phyloP scores from a whole-genome alignment of 2,888 invertebrate species.

The Dicranocentrus wangi region DNA sequence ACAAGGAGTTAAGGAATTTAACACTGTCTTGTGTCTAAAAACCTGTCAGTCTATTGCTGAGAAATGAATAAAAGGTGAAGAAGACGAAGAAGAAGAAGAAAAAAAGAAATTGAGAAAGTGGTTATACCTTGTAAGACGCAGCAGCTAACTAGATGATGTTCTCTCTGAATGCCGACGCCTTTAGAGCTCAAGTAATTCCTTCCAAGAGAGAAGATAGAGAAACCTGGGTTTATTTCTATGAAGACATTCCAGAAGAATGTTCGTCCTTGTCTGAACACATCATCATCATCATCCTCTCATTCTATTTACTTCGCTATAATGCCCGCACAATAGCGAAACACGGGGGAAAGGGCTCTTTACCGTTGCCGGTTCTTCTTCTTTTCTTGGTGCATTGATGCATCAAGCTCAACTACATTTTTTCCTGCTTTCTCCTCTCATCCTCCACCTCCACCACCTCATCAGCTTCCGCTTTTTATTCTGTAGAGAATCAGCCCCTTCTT shows the following conservation, averaged over 20 bases:
- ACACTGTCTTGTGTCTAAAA: conserved; percentile 27
- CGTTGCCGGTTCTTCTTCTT: background rate
- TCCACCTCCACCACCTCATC: conserved; percentile 7
- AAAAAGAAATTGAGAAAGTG: conserved; percentile 17
- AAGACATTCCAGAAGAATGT: no score
- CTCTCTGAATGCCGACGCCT: conserved; percentile 5
- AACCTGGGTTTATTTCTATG: no score
- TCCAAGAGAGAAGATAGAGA: background rate
- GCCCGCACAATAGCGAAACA: background rate
- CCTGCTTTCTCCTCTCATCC: conserved; percentile 7
- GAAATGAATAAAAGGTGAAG: conserved; percentile 54
- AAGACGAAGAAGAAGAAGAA: conserved; percentile 26
- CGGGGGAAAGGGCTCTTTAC: background rate
- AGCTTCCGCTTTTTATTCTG: conserved; percentile 45
- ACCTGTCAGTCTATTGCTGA: conserved; percentile 47
- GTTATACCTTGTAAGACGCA: background rate
- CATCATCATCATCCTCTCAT: conserved; percentile 22
- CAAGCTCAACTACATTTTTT: conserved; percentile 7
- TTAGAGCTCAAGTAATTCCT: conserved; percentile 18
- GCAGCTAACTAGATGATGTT: background rate
- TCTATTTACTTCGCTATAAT: background rate
- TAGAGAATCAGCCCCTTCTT: conserved; percentile 42
- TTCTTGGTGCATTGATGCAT: background rate
- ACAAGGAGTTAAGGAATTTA: conserved; percentile 56
- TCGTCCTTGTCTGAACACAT: background rate